Evolutionary conservation across 2,113 vertebrate species (phyloP).

Genomic region (Motacilla tschutschensis): DNA sequence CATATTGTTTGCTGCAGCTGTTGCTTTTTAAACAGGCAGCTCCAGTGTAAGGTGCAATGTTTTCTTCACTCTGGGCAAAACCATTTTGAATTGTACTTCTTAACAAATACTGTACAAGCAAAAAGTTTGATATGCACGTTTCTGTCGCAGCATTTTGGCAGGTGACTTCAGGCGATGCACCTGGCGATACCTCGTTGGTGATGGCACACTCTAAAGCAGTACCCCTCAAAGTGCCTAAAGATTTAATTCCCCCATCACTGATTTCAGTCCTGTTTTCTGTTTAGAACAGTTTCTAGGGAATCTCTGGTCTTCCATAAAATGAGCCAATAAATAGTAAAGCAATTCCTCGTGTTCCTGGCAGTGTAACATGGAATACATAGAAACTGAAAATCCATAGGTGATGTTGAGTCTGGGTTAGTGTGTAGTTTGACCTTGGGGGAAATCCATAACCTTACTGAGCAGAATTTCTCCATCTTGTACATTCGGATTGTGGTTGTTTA

Average conservation of each 20-base stretch:
- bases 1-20: background rate
- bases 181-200: slow-evolving; percentile 55
- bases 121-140: slow-evolving; percentile 47
- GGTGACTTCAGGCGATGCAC: slow-evolving; percentile 38
- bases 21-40: slow-evolving; percentile 3
- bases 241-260: slow-evolving; percentile 48
- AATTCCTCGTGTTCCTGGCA: background rate
- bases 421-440: background rate
- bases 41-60: slow-evolving; percentile 39
- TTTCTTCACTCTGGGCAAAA: slow-evolving; percentile 54
- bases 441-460: background rate
- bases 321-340: slow-evolving; percentile 31
- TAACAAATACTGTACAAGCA: slow-evolving; percentile 43
- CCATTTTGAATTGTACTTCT: slow-evolving; percentile 53
- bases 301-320: slow-evolving; percentile 69
- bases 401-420: background rate
- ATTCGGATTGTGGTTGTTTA: background rate
- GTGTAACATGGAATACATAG: background rate
- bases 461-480: background rate
- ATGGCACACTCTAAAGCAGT: slow-evolving; percentile 69
- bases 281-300: slow-evolving; percentile 57
- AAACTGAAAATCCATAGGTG: background rate
- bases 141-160: slow-evolving; percentile 49
- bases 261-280: slow-evolving; percentile 58
- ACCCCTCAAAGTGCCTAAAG: slow-evolving; percentile 75